Evolutionary conservation across 2,888 invertebrate species (phyloP), one percentile per base, ranked within the genome.

Genomic region (Notodonta dromedarius): DNA sequence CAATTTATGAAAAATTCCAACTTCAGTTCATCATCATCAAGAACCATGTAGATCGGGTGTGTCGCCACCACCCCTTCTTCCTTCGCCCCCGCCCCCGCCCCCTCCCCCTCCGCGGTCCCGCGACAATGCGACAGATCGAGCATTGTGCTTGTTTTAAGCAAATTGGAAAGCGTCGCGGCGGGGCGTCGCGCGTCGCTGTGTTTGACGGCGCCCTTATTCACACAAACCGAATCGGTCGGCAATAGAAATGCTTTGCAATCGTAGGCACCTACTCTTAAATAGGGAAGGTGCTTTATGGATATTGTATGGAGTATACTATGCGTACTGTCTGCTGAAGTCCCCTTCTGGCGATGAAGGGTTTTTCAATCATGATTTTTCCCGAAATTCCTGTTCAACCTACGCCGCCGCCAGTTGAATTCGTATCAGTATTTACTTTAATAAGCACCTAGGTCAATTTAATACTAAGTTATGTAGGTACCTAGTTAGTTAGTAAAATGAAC

Each of bases 101-200:
- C 55, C 62, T 57, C 50, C 63, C 63, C 63, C 62, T 53, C 35
- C 54, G 59, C 69, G 74, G 74, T 76, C 73, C 62, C 59, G 66
- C 70, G 63, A 80, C 81, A 82, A 80, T 74, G 77, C 76, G 57
- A 66, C 32, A 52, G 65, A 65, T 67, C 69, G 61, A 59, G 71
- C 60, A 72, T 77, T 73, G 77, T 79, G 68, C 85, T 85, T 88
- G 90, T 91, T 91, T 90, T 90, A 88, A 86, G 87, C 79, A 91
- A 90, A 91, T 91, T 91, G 91, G 86, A 86, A 83, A 69, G 65
- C 71, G 52, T 66, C 61, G 61, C 63, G 60, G 58, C 52, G 32
- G 52, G 62, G 62, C 60, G 57, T 65, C 59, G 55, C 62, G 35
- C 60, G 24, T 60, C 62, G 63, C 68, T 78, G 82, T 65, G 72